Base-by-base conservation (phyloP, 2,797 vertebrate genomes). In the Furcifer pardalis region DNA sequence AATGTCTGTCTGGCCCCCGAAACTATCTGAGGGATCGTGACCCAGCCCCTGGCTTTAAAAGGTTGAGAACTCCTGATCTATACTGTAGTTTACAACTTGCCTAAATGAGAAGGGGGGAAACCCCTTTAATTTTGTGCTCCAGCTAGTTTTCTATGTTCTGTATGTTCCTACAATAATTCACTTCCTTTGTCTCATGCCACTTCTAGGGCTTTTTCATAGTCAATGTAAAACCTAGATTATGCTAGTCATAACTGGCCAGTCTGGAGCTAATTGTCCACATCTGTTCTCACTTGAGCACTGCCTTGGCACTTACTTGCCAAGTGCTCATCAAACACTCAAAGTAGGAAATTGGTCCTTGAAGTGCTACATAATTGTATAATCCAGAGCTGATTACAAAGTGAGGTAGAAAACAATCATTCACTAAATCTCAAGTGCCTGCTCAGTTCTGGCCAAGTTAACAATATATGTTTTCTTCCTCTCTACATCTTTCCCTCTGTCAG, bases 331-430 rank as follows among this genome's bases (percentile, higher is more conserved):
- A 79, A 35, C 42, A 56, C 13, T 42, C 27, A 74, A n/a, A 79
- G 60, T 44, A 74, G 44, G 83, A 74, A 79, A 79, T 65, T 79
- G 77, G 23, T n/a, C 46, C 62, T 74, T 74, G 35, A 65, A 73
- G 40, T 72, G 59, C 69, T 73, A 32, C 21, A 79, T 73, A 65
- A 52, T 63, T 44, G 77, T 27, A 56, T 84, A 65, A 84, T 79
- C 77, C 68, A 71, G 4, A 63, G 27, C 42, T 52, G 42, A 79
- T 84, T 84, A 52, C 35, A 52, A 63, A 65, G 15, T 56, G 19
- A 74, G 56, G 44, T 65, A 83, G 76, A 0, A 0, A 9, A 79
- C 23, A 82, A 1, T 8, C 72, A 56, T 60, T 86, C 56, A 2
- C 17, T 83, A 66, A 86, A 44, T 69, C 37, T 86, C 65, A 60